A percentile compares a stretch with the other conserved stretches of the same genome.
Conservation (phyloP, 2,888 invertebrate genomes). For the Hemithea aestivaria region DNA sequence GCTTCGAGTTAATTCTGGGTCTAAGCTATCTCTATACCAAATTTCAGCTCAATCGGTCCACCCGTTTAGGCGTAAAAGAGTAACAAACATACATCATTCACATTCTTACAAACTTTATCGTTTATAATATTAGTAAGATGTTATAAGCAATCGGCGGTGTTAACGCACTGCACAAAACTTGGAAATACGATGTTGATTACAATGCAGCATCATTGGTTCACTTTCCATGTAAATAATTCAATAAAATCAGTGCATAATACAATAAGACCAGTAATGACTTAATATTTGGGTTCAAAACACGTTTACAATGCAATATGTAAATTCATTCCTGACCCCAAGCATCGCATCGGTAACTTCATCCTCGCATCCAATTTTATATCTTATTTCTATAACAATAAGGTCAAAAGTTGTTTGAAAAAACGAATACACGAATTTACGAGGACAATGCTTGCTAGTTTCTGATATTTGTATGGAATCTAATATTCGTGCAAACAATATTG, state of each 20-base stretch:
- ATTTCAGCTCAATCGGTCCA: too few species aligned
- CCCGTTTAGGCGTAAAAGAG: too few species aligned
- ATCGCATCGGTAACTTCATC: background rate
- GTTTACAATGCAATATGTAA: slow-evolving; percentile 63
- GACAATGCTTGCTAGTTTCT: slow-evolving; percentile 10
- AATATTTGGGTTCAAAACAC: slow-evolving; percentile 14
- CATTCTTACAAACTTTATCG: too few species aligned
- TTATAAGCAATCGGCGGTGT: too few species aligned
- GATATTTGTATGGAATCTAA: slow-evolving; percentile 22
- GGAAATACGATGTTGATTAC: too few species aligned
- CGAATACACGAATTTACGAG: slow-evolving; percentile 22
- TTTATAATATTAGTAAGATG: too few species aligned
- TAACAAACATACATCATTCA: too few species aligned
- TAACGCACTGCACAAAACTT: too few species aligned
- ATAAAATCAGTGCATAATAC: slow-evolving; percentile 1
- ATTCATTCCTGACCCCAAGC: slow-evolving; percentile 46
- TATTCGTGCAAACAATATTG: slow-evolving; percentile 17
- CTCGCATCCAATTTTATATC: background rate
- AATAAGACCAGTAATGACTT: slow-evolving; percentile 4
- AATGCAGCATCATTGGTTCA: too few species aligned
- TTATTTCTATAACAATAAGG: background rate
- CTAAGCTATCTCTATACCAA: too few species aligned
- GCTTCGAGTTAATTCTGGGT: too few species aligned
- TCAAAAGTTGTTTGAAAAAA: background rate
- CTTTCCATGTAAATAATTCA: background rate